Evolutionary conservation across 2,113 vertebrate genomes (phyloP).

Genomic region (Otolemur garnettii): DNA sequence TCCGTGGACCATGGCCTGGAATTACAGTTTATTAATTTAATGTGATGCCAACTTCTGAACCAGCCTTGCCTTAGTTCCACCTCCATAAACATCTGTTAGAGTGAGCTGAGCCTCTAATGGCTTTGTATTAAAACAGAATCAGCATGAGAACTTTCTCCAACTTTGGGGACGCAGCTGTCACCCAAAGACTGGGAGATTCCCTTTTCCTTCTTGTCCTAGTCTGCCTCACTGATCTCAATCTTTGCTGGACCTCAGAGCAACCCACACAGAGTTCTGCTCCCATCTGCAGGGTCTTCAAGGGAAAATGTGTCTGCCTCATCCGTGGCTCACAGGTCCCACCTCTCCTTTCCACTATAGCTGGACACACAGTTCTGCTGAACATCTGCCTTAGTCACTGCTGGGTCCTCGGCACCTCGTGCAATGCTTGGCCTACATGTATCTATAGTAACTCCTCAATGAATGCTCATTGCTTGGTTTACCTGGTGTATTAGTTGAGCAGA

Average conservation of each 20-base stretch:
- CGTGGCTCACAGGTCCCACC: background rate
- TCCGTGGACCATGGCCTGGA: background rate
- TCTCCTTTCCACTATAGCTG: accelerated
- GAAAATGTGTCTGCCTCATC: background rate
- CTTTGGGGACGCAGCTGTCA: background rate
- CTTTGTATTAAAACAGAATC: background rate
- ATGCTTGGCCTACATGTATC: background rate
- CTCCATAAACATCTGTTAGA: no score
- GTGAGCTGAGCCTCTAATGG: accelerated
- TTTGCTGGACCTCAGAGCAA: no score
- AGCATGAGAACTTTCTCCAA: background rate
- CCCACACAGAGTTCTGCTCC: background rate
- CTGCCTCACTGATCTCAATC: background rate
- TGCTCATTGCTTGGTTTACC: background rate
- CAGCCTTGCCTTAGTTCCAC: background rate
- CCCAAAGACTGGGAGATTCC: background rate
- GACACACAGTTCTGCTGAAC: background rate
- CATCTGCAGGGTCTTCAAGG: background rate
- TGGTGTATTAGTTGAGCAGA: background rate
- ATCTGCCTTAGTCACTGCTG: no score
- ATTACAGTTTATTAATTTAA: background rate
- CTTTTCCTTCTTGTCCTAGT: background rate
- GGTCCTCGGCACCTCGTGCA: background rate
- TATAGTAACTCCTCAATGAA: background rate
- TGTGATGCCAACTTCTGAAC: background rate